Percentiles rank a stretch among this genome's conserved stretches.
Conservation (phyloP, 2,113 vertebrate species). For the Halcyon malimbica region DNA sequence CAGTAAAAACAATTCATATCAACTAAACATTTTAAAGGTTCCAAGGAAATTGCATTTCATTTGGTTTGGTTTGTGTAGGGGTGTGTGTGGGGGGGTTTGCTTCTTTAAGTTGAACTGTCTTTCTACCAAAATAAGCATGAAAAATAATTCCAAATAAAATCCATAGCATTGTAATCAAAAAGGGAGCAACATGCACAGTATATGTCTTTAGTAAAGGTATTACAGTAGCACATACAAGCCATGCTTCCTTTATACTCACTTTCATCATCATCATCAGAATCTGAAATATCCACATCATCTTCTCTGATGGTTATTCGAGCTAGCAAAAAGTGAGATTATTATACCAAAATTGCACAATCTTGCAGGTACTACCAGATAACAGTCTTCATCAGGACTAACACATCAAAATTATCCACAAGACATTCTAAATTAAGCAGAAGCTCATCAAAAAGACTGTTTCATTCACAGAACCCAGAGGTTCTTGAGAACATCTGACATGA, state of each 20-base stretch:
- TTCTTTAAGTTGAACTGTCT: background rate
- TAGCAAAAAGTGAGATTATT: slow-evolving; percentile 58
- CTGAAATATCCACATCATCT: slow-evolving; percentile 89
- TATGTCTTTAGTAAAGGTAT: background rate
- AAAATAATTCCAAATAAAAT: background rate
- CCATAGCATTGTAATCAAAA: background rate
- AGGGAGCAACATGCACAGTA: background rate
- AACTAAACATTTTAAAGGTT: background rate
- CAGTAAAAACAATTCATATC: background rate
- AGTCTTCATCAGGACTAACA: background rate
- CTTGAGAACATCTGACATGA: background rate
- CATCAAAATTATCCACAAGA: background rate
- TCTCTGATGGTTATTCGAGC: slow-evolving; percentile 87
- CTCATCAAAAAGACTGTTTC: background rate
- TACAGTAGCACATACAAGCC: background rate
- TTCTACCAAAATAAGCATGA: background rate
- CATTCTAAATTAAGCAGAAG: background rate
- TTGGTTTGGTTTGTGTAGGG: background rate
- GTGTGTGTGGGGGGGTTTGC: background rate
- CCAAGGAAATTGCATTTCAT: background rate
- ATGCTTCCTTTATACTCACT: slow-evolving; percentile 76
- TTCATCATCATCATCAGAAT: slow-evolving; percentile 95
- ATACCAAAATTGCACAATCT: background rate
- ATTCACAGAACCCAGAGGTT: background rate
- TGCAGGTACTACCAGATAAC: background rate